Base-by-base conservation (phyloP, 2,113 vertebrate genomes). In the Scartelaos histophorus region DNA sequence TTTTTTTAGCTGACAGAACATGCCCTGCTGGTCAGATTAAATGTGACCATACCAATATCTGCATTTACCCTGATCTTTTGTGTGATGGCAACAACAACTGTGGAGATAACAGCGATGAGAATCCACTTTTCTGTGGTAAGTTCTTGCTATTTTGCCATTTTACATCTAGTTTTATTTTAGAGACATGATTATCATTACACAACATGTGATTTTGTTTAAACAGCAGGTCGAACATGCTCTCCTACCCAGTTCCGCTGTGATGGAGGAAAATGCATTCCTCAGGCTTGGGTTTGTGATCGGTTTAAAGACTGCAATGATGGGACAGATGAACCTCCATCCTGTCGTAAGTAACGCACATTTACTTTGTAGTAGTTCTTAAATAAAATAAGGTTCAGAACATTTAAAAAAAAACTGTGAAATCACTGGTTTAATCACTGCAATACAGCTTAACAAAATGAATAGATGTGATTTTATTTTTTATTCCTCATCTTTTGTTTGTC, bases 11-110 rank as follows among this genome's bases (percentile, higher is more conserved):
- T 73, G 94, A 95, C 64, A 93, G 93, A 35, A 94, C 90, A 0
- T 98, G 97, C 81, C 92, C 91, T 13, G 12, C 92, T 13, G 94
- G 92, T 53, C 93, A 91, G 76, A 81, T 93, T 69, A 98, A 96
- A 90, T 98, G 97, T 83, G 93, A 94, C 22, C 91, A 67, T 75
- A 95, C 94, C 76, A 97, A 97, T 81, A 95, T 98, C 85, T 98
- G 96, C 90, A 95, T 97, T 86, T 92, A 90, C 81, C 93, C 93
- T 51, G 84, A 69, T 0, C 95, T 85, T 83, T 87, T 96, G 21
- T 98, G 97, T 82, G 96, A 98, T 1, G 95, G 92, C 51, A 86
- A 66, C 73, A 92, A 93, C 82, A 88, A 93, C 88, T 93, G 92
- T 70, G 92, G 91, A 5, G 92, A 93, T 87, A 92, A 92, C 85